Base-by-base conservation (phyloP, 2,113 vertebrate species). In the Syngnathus floridae region DNA sequence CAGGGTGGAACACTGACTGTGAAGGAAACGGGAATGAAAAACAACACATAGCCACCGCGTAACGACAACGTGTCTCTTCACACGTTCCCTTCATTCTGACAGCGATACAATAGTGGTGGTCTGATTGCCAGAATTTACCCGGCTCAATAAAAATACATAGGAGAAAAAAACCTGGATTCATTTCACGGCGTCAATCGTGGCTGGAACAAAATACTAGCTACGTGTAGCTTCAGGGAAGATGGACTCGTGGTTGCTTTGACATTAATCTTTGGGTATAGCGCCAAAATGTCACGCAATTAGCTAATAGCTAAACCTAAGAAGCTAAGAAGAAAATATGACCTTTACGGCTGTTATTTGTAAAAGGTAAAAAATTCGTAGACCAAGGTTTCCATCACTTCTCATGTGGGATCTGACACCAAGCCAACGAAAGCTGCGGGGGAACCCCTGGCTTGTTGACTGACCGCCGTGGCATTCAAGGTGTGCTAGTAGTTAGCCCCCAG, bases 191-290 rank as follows among this genome's bases (percentile, higher is more conserved):
- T 84, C 86, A 88, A 82, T 90, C 88, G 85, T 82, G 76, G 72
- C 54, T 57, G 31, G 70, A 72, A 77, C 65, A 78, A 84, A 79
- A 35, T 59, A 61, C 11, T 72, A 75, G 73, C 43, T 82, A 79
- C 80, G 72, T 78, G 72, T 54, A 71, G 83, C 86, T 83, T 63
- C 7, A 68, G 79, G 80, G 80, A n/a, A 84, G 66, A 85, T 69
- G 65, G 76, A 67, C 68, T 55, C 65, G 61, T 65, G 65, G 69
- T 67, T 71, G 73, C 75, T 83, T 69, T 82, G 81, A 87, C 82
- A 49, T 78, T 88, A 89, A 89, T 87, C 85, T 84, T 61, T 54
- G 56, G 81, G 80, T 82, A 86, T 85, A 87, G 73, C 51, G n/a
- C 80, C 62, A 65, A 82, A 38, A 69, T 74, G n/a, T 66, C 66